These are phyloP conservation scores for Sebastiscus albofasciatus DNA, from an alignment of 2,797 vertebrate genomes.

Conservation along the genomic window DNA sequence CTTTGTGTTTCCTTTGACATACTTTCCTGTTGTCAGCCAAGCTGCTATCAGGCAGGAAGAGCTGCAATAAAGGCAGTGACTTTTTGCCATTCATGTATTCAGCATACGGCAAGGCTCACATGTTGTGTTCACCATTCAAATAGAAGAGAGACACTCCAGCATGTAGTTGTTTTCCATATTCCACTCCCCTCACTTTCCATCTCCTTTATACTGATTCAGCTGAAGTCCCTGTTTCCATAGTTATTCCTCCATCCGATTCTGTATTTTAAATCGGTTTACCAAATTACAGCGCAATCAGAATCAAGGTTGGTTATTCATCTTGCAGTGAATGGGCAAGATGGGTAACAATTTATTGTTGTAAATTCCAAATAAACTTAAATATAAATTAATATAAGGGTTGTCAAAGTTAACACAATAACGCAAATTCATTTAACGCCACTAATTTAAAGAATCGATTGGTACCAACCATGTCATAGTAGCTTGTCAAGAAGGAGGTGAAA, in stretches of 20 bases:
- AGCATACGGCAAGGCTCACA: neutral
- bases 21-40: slow-evolving; percentile 3
- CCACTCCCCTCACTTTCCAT: slow-evolving; percentile 1
- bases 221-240: neutral
- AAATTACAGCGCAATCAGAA: slow-evolving; percentile 27
- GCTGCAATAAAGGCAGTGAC: neutral
- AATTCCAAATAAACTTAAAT: neutral
- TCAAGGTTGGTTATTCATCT: slow-evolving; percentile 2
- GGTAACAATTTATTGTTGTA: neutral
- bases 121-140: slow-evolving; percentile 22
- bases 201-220: neutral
- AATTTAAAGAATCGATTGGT: too few relatives aligned
- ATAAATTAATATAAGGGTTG: too few relatives aligned
- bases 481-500: too few relatives aligned
- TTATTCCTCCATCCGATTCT: neutral
- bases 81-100: slow-evolving; percentile 12
- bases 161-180: neutral
- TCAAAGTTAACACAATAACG: too few relatives aligned
- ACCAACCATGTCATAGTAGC: too few relatives aligned
- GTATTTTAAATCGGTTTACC: slow-evolving; percentile 5
- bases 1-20: neutral
- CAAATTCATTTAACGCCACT: too few relatives aligned
- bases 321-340: neutral
- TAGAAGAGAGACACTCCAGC: slow-evolving; percentile 6
- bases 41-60: neutral